These are phyloP conservation scores for Excalfactoria chinensis DNA, from an alignment of 2,113 vertebrate genomes.

Conservation along the genomic window DNA sequence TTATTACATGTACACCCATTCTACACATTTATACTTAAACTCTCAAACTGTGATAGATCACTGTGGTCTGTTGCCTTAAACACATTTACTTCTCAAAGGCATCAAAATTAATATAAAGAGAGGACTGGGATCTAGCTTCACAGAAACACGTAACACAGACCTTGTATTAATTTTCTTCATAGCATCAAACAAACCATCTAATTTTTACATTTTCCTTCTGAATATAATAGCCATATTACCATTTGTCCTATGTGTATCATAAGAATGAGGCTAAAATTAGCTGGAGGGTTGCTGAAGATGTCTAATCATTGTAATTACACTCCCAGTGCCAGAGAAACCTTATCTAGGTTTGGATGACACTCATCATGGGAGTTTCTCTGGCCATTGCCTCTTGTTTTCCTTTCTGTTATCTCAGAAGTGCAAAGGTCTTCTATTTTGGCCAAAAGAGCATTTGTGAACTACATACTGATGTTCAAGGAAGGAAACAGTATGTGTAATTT, in stretches of 20 bases:
- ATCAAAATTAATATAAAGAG: rapidly evolving
- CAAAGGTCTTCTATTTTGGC: conserved; percentile 31
- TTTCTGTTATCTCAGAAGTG: conserved; percentile 19
- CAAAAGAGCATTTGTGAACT: not conserved
- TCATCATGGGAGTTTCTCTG: conserved; percentile 14
- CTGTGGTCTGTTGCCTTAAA: rapidly evolving
- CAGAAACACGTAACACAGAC: not conserved
- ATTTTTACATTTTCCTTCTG: not conserved
- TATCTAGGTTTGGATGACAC: conserved; percentile 40
- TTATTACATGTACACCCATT: rapidly evolving
- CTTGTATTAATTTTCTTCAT: not conserved
- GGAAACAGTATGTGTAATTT: conserved; percentile 3
- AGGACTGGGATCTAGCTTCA: not conserved
- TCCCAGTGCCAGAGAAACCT: not conserved
- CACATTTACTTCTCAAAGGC: not conserved
- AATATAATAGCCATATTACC: not conserved
- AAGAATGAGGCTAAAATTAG: not conserved
- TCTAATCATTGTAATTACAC: not conserved
- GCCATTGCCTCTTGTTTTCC: conserved; percentile 56
- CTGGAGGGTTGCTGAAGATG: not conserved
- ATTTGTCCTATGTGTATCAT: rapidly evolving
- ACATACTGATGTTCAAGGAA: rapidly evolving
- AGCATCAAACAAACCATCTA: not conserved
- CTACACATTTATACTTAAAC: rapidly evolving
- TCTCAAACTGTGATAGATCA: not conserved